Base-by-base conservation (phyloP, 2,113 vertebrate species). In the Thunnus thynnus region DNA sequence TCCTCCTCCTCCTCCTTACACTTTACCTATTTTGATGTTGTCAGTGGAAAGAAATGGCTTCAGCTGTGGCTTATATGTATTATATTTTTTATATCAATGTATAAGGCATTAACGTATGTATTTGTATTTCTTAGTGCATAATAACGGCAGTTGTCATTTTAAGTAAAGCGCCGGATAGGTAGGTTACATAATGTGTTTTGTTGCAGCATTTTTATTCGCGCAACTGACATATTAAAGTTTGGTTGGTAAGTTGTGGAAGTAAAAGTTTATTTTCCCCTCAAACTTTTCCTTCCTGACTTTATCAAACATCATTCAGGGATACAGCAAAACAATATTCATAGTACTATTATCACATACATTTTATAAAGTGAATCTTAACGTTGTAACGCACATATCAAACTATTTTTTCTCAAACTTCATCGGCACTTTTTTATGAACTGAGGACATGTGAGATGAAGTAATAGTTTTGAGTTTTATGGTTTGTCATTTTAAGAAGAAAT, bases 141-240 rank as follows among this genome's bases (percentile, higher is more conserved):
- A 41, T 41, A 41, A 41, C 5, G 7, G 17, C 18, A 75, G 16
- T 27, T 44, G 36, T 70, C 1, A 25, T 58, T 68, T 30, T 70
- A n/a, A 9, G 11, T 25, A 16, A 16, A 82, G 17, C 22, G 12
- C 32, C 48, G 47, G 55, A 16, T 17, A 36, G 2, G 54, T 58
- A 30, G 27, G n/a, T 55, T 52, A 5, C 16, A 20, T 75, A 52
- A 66, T 71, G 32, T 48, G 12, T 25, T 67, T 46, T 20, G 32
- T 18, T 0, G 5, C 25, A 50, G 14, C 54, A 41, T 51, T 73
- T 46, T 61, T 16, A 46, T 60, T 3, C 8, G 20, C 69, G 41
- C 58, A 71, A 9, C n/a, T 80, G 74, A 76, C 60, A 60, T 48
- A 7, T 78, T 58, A 51, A 36, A 17, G 54, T 73, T 82, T 72